Percentiles rank a stretch among this genome's conserved stretches.
phyloP scores from a whole-genome alignment of 1,140 invertebrate genomes.

The Argopecten irradians region DNA sequence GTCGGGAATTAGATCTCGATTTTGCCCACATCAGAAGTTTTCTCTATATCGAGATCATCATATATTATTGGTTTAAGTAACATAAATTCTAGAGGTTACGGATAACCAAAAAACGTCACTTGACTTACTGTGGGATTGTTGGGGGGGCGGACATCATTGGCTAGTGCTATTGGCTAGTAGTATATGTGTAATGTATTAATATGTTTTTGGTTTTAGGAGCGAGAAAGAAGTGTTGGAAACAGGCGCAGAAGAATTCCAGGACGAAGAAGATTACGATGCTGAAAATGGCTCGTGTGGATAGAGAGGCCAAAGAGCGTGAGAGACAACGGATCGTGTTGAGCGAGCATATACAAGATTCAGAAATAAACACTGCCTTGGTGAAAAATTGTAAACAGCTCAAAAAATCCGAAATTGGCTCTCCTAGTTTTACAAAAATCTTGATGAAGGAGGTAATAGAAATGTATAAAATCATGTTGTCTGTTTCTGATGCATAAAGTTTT shows the following conservation, averaged over 20 bases:
- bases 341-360: constrained; percentile 80
- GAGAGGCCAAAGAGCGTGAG: constrained; percentile 86
- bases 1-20: too few species aligned
- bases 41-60: too few species aligned
- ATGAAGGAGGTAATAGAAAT: constrained; percentile 90
- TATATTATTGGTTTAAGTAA: too few species aligned
- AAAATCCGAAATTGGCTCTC: constrained; percentile 91
- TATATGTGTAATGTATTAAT: too few species aligned
- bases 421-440: constrained; percentile 94
- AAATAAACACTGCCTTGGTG: constrained; percentile 91
- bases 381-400: constrained; percentile 93
- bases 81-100: too few species aligned
- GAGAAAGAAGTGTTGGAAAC: constrained; percentile 91
- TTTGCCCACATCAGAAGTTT: too few species aligned
- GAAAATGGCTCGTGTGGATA: constrained; percentile 92
- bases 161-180: too few species aligned
- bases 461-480: too few species aligned
- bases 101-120: too few species aligned
- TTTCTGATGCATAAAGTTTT: too few species aligned
- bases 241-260: constrained; percentile 89
- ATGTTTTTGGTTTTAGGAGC: constrained; percentile 79
- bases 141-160: too few species aligned
- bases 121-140: too few species aligned
- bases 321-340: constrained; percentile 79
- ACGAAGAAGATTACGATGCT: constrained; percentile 87